Base-by-base conservation (phyloP, 2,888 invertebrate genomes). In the Onchidella celtica region DNA sequence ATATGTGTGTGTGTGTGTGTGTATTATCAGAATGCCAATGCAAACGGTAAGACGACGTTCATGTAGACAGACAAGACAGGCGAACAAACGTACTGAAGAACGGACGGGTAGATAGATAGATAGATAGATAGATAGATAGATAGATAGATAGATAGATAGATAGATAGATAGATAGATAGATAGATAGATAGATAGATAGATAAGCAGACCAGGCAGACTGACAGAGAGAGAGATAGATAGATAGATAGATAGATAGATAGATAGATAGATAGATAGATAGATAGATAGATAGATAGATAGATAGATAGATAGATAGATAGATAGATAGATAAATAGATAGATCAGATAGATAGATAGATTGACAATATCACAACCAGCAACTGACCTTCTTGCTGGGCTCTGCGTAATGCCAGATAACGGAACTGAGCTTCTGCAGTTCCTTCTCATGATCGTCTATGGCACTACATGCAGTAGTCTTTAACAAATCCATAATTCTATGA, bases 401-500 rank as follows among this genome's bases (percentile, higher is more conserved):
- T 11, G 79, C 61, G 6, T 27, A 63, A 0, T 24, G n/a, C 79
- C 79, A 79, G 32, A 79, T 36, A 47, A 24, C 47, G 1, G 3
- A 14, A 17, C 61, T 34, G 0, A 79, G 68, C 9, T 57, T 47
- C 17, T 63, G 29, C 14, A 79, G 38, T n/a, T 72, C 63, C 21
- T 61, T 57, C 24, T 36, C 70, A 14, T 65, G 36, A 6, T 63
- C 9, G 21, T 79, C 79, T 34, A 79, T 79, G 21, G 57, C 65
- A 1, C 24, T 9, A 40, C 79, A 79, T 2, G 79, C 79, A 6
- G 11, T 4, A 0, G 70, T 38, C 34, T 79, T 79, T 27, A 68
- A 38, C 32, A 63, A 47, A 0, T 79, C 79, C 79, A 79, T 79
- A n/a, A n/a, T n/a, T n/a, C n/a, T n/a, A n/a, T n/a, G n/a, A n/a